A percentile compares a stretch with the other conserved stretches of the same genome.
Conservation (phyloP, 1,140 invertebrate genomes). For the Drosophila sp. region DNA sequence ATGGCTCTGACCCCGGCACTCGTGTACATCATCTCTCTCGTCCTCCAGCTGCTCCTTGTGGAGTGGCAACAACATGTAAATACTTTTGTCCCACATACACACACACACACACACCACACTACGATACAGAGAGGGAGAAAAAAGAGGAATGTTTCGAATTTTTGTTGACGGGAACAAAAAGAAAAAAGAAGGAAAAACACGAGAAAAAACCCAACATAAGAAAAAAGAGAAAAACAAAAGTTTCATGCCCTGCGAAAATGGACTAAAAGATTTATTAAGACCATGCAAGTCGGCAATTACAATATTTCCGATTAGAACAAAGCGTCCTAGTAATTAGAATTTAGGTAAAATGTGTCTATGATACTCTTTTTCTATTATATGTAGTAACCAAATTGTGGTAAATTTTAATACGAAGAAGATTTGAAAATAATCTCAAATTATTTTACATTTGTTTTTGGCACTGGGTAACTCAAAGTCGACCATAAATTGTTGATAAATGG, state of each 20-base stretch:
- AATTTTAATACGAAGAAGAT: too few species aligned
- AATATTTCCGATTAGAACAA: too few species aligned
- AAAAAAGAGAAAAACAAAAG: conserved; percentile 10
- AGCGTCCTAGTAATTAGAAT: too few species aligned
- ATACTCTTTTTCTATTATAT: too few species aligned
- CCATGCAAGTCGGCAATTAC: neutral
- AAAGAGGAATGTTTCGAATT: conserved; percentile 48
- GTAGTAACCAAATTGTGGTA: too few species aligned
- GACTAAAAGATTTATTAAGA: neutral
- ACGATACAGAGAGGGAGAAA: conserved; percentile 28
- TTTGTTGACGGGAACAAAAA: conserved; percentile 33
- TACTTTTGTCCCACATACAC: conserved; percentile 51
- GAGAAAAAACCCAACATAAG: conserved; percentile 30
- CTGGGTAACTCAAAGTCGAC: neutral
- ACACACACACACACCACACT: conserved; percentile 27
- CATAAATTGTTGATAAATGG: neutral
- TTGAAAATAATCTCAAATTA: too few species aligned
- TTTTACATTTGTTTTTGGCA: too few species aligned
- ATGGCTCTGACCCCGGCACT: neutral
- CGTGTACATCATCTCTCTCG: neutral
- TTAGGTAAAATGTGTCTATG: too few species aligned
- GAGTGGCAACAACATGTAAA: conserved; percentile 76
- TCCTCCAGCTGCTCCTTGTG: conserved; percentile 5
- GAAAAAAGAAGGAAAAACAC: conserved; percentile 1
- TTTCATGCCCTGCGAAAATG: neutral